A percentile compares a stretch with the other conserved stretches of the same genome.
Conservation (phyloP, 2,888 invertebrate species). For the Aethes cnicana region DNA sequence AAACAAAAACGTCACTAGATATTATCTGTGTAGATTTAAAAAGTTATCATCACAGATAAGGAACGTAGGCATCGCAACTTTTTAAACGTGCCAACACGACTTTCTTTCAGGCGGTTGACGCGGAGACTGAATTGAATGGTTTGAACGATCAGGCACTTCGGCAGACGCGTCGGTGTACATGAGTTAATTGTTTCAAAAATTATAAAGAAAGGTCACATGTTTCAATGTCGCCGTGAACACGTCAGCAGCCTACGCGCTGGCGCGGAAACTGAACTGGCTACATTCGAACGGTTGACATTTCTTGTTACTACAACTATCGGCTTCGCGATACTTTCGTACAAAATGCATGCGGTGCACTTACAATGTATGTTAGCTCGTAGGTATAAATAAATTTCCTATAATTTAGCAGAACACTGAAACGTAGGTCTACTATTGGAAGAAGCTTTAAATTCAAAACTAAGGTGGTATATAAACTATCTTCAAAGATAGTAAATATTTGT, state of each 20-base stretch:
- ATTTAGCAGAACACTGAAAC: too few relatives aligned
- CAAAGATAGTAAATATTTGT: too few relatives aligned
- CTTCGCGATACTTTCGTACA: too few relatives aligned
- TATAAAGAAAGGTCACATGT: slow-evolving; percentile 47
- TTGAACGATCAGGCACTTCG: slow-evolving; percentile 10
- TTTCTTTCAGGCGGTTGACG: slow-evolving; percentile 18
- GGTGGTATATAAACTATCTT: too few relatives aligned
- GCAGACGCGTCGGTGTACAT: slow-evolving; percentile 19
- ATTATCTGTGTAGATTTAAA: slow-evolving; percentile 41
- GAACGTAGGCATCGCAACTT: slow-evolving; percentile 4
- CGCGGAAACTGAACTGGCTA: slow-evolving; percentile 53
- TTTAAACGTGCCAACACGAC: slow-evolving; percentile 23
- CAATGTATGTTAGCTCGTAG: too few relatives aligned
- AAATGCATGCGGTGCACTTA: too few relatives aligned
- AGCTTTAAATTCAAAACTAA: too few relatives aligned
- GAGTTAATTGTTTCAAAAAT: slow-evolving; percentile 38
- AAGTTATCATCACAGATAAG: slow-evolving; percentile 36
- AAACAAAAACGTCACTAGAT: slow-evolving; percentile 55
- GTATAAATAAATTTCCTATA: too few relatives aligned
- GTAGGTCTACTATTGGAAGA: too few relatives aligned
- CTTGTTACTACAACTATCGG: too few relatives aligned
- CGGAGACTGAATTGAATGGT: slow-evolving; percentile 17
- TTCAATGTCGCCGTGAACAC: slow-evolving; percentile 42
- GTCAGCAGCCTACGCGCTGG: slow-evolving; percentile 53
- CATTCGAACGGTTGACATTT: slow-evolving; percentile 37